Conservation (phyloP, 2,888 invertebrate species). For the Epirrhoe alternata region DNA sequence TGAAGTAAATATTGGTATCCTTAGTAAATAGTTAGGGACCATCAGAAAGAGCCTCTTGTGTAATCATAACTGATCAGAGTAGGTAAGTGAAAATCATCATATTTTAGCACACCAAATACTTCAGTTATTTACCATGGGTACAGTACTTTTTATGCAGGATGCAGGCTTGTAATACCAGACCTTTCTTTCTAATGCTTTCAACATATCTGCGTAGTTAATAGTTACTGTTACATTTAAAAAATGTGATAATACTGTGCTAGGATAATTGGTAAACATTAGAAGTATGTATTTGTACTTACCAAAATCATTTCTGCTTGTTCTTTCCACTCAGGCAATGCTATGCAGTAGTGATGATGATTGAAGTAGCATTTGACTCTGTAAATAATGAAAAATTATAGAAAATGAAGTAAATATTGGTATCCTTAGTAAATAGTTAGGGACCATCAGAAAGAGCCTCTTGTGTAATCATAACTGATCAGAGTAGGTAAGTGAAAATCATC, state of each 20-base stretch:
- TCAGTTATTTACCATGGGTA: no score
- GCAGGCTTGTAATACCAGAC: no score
- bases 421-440: not conserved
- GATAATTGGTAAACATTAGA: no score
- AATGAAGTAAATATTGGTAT: not conserved
- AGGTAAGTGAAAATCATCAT: conserved; percentile 76
- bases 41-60: conserved; percentile 79
- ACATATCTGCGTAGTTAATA: no score
- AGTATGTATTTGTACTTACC: not conserved
- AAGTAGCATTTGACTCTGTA: not conserved
- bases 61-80: conserved; percentile 73
- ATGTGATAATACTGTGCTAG: no score
- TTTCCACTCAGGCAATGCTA: not conserved
- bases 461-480: conserved; percentile 73
- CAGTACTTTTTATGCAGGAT: no score
- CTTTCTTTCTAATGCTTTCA: no score
- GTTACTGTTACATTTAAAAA: no score
- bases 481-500: conserved; percentile 77
- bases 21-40: conserved; percentile 8
- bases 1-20: not conserved
- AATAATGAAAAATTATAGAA: not conserved
- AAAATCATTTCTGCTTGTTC: not conserved
- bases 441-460: conserved; percentile 77
- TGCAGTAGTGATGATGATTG: not conserved
- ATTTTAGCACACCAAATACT: not conserved